Evolutionary conservation across 2,888 invertebrate genomes (phyloP).

Genomic region (Drosophila infuscata): DNA sequence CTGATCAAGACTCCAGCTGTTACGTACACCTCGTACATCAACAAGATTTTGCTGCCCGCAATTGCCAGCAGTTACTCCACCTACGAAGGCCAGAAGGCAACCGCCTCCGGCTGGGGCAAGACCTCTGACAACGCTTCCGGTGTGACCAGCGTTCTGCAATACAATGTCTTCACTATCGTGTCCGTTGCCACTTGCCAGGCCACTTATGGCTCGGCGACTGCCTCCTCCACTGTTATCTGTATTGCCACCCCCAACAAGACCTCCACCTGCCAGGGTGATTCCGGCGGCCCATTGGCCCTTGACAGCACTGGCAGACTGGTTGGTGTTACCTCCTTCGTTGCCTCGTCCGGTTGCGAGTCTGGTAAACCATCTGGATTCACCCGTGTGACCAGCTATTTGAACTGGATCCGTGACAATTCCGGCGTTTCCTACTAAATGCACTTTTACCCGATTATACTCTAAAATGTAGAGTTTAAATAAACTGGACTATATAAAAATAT

Average conservation of each 20-base stretch:
- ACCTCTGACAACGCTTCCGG: constrained; percentile 58
- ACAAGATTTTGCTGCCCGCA: constrained; percentile 58
- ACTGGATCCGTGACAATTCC: constrained; percentile 72
- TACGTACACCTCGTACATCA: constrained; percentile 38
- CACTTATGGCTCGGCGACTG: constrained; percentile 54
- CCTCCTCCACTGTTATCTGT: constrained; percentile 65
- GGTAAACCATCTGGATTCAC: constrained; percentile 71
- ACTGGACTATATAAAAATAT: constrained; percentile 7
- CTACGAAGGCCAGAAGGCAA: constrained; percentile 77
- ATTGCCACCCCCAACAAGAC: constrained; percentile 59
- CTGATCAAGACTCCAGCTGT: constrained; percentile 68
- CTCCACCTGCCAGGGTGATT: constrained; percentile 82
- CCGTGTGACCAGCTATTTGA: constrained; percentile 68
- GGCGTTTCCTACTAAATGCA: constrained; percentile 58
- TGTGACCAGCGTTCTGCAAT: constrained; percentile 80
- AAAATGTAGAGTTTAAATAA: constrained; percentile 27
- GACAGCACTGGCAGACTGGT: constrained; percentile 40
- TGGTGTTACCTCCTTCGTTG: constrained; percentile 77
- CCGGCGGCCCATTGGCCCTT: constrained; percentile 80
- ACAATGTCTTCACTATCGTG: constrained; percentile 75
- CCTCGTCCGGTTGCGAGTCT: constrained; percentile 57
- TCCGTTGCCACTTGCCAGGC: constrained; percentile 72
- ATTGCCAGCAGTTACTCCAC: constrained; percentile 62
- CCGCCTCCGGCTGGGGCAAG: constrained; percentile 86
- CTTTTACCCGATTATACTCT: not conserved